Percentiles rank a stretch among this genome's conserved stretches.
Evolutionary conservation across 2,888 invertebrate species (phyloP).

Genomic region (Pollenia amentaria): DNA sequence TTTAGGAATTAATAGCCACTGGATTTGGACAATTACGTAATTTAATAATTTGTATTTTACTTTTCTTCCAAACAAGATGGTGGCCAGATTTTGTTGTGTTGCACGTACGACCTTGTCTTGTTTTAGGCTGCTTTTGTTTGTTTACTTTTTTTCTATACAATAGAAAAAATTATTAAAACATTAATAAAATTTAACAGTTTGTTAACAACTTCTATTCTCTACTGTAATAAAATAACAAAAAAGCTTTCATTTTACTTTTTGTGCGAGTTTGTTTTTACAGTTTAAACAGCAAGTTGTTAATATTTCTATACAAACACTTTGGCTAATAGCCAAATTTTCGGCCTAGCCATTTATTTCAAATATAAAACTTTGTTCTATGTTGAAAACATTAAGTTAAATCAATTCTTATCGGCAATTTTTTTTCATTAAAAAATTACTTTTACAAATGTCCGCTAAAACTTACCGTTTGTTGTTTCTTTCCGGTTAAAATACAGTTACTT

Average conservation of each 20-base stretch:
- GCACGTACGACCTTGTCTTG: constrained; percentile 37
- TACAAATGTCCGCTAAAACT: constrained; percentile 52
- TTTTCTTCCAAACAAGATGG: constrained; percentile 27
- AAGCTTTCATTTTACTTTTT: not conserved
- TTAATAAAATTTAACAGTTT: constrained; percentile 6
- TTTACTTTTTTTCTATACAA: not conserved
- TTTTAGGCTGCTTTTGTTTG: not conserved
- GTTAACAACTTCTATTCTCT: constrained; percentile 19
- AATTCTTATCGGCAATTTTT: not conserved
- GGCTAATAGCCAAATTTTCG: constrained; percentile 33
- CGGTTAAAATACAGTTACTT: constrained; percentile 51
- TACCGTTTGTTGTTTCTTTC: constrained; percentile 50
- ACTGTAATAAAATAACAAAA: not conserved
- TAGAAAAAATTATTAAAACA: not conserved
- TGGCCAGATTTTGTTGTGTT: not conserved
- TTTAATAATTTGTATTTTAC: not conserved
- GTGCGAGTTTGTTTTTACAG: not conserved
- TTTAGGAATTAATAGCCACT: not conserved
- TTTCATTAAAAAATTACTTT: not conserved
- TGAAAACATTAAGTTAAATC: too few relatives aligned
- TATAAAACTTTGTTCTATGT: not conserved
- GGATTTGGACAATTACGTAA: constrained; percentile 64
- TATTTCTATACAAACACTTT: constrained; percentile 27
- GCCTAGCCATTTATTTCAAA: not conserved
- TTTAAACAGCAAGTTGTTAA: constrained; percentile 1